These are phyloP conservation scores for Vanessa cardui DNA, from an alignment of 2,888 invertebrate genomes.

Conservation along the genomic window DNA sequence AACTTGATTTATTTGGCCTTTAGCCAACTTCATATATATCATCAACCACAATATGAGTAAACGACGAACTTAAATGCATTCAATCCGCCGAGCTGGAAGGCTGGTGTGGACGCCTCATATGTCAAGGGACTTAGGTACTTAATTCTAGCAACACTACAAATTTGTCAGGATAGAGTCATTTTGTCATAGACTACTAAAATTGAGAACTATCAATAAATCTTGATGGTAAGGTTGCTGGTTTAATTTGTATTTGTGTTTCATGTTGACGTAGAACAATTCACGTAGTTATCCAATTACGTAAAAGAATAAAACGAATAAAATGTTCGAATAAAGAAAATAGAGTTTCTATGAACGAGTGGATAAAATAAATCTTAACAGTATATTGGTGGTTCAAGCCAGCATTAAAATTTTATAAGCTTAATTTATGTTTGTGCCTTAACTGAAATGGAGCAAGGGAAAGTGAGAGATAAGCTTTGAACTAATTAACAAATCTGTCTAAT, in stretches of 20 bases:
- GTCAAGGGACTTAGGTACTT: constrained; percentile 18
- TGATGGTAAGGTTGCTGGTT: background rate
- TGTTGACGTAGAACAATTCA: background rate
- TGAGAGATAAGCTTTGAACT: no score
- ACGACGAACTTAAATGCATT: constrained; percentile 4
- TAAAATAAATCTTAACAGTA: no score
- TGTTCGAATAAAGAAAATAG: no score
- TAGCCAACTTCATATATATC: constrained; percentile 1
- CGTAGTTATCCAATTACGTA: background rate
- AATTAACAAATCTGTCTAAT: no score
- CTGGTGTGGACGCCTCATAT: constrained; percentile 11
- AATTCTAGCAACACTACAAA: constrained; percentile 17
- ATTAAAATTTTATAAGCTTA: no score
- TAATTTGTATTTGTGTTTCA: background rate
- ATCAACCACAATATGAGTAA: background rate
- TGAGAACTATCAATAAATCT: constrained; percentile 11
- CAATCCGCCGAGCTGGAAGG: constrained; percentile 5
- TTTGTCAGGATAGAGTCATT: constrained; percentile 15
- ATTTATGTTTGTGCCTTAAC: no score
- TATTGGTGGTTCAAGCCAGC: no score
- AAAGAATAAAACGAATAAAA: no score
- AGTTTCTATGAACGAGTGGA: no score
- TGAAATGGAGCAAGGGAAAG: no score
- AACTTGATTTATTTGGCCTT: background rate
- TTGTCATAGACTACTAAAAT: constrained; percentile 14